Evolutionary conservation across 1,140 invertebrate genomes (phyloP), one percentile per base, ranked within the genome.

Genomic region (Macrotrachela quadricornifera): DNA sequence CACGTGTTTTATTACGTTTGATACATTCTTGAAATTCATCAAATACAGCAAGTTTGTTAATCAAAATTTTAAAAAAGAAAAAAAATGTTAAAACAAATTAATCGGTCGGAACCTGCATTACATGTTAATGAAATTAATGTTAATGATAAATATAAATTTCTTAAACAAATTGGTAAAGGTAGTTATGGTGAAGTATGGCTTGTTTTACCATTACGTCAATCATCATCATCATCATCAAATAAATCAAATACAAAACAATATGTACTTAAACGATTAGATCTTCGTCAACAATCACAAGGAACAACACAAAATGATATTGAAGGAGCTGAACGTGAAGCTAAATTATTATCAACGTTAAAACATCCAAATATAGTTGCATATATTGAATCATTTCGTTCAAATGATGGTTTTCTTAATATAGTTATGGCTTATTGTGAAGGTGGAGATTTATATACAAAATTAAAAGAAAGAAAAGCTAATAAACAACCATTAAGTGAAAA

Each of bases 291-390:
- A 15, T 65, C 66, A 1, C 62, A 66, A 40, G 58, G 65, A 50
- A 49, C 48, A 46, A 46, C 46, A n/a, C 13, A 18, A 10, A 38
- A 30, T 16, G 73, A 74, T 52, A 59, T 68, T 49, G 58, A 65
- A 52, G 67, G 68, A 36, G 70, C 72, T 39, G 60, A 69, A 59
- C 65, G 67, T 51, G 74, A 75, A 62, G 72, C 69, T 1, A 65
- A 71, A 52, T 59, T 75, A 12, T 59, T 75, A n/a, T 69, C 67
- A 10, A 67, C 69, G 48, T 59, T 75, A 37, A 71, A 71, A 53
- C 74, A 75, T 57, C 72, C 72, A 39, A 75, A 75, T 57, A 75
- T 75, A 56, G 73, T 75, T 16, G 61, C 68, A 1, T 75, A 75
- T 54, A 69, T 72, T 56, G 71, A 75, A 50, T 73, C 70, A 6